Evolutionary conservation across 1,140 invertebrate species (phyloP).

Genomic region (Diorhabda sublineata): DNA sequence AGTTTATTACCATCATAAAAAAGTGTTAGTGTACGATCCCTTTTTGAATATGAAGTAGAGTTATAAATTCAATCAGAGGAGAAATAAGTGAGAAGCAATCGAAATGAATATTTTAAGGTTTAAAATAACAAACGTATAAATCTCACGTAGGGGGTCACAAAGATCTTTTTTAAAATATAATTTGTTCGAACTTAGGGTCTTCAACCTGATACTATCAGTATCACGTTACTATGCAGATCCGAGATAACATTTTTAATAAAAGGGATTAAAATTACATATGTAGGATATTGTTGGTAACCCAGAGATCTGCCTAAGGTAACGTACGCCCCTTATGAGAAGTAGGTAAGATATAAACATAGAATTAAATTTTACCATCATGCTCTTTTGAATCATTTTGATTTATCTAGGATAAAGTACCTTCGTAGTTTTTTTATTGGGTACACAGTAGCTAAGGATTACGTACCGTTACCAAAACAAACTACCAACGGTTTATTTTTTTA

Average conservation of each 20-base stretch:
- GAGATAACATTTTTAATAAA: slow-evolving; percentile 39
- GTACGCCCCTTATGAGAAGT: slow-evolving; percentile 33
- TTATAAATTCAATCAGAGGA: slow-evolving; percentile 12
- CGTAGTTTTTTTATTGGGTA: slow-evolving; percentile 10
- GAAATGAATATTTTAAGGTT: slow-evolving; percentile 31
- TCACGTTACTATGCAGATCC: slow-evolving; percentile 40
- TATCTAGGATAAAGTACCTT: slow-evolving; percentile 23
- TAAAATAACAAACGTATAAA: slow-evolving; percentile 31
- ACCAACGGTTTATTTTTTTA: slow-evolving; percentile 9
- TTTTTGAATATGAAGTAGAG: slow-evolving; percentile 3
- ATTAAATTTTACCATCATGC: slow-evolving; percentile 36
- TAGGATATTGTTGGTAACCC: slow-evolving; percentile 32
- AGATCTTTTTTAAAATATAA: slow-evolving; percentile 23
- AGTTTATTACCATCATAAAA: background rate
- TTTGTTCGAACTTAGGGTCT: slow-evolving; percentile 27
- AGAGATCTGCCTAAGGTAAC: slow-evolving; percentile 14
- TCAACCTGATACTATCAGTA: slow-evolving; percentile 40
- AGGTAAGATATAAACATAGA: slow-evolving; percentile 36
- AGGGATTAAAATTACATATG: slow-evolving; percentile 40
- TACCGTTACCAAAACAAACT: slow-evolving; percentile 20
- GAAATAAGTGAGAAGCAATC: slow-evolving; percentile 7
- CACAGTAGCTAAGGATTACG: slow-evolving; percentile 12
- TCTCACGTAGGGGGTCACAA: slow-evolving; percentile 28
- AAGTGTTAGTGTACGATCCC: background rate
- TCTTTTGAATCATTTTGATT: slow-evolving; percentile 41